Evolutionary conservation across 1,140 invertebrate species (phyloP), one percentile per base, ranked within the genome.

Genomic region (Apocrypta bakeri): DNA sequence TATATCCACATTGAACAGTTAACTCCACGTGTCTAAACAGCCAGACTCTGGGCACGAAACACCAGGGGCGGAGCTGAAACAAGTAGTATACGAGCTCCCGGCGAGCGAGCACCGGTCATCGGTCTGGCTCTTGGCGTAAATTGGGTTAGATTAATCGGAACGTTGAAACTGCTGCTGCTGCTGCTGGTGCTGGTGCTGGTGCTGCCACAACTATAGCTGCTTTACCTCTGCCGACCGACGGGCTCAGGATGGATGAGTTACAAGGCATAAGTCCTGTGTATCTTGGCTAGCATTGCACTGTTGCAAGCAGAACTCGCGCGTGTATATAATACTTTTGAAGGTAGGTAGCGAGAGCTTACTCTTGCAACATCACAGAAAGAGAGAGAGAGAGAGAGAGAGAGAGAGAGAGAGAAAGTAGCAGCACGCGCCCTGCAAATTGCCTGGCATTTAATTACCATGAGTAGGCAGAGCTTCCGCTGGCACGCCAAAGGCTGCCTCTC

Each of bases 381-480:
- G 73, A 31, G 40, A 37, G 71, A 48, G 82, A 76, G 72, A 75
- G 48, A n/a, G 37, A 40, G 29, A 21, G 64, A 48, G 66, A 84
- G 83, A 40, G 84, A 79, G 72, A 68, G 71, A 81, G 83, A 76
- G 80, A 84, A 75, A 17, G 74, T 84, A 88, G 86, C 84, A 88
- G 88, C 89, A 88, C 88, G 88, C 86, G 85, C 87, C 83, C 85
- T 85, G 88, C 90, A 90, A 90, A 90, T 90, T 90, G 87, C 85
- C 85, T 88, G 88, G 87, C 89, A 89, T 89, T 90, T 90, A 90
- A 90, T 90, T 90, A 90, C 89, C 86, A 88, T 87, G 88, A 90
- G 89, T 90, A 89, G 86, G 88, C 85, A 88, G 85, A 84, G 74
- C 21, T n/a, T 21, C 61, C 61, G 85, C 78, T 3, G 83, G 83